phyloP scores from a whole-genome alignment of 1,140 invertebrate genomes.

The Aphelinus certus region DNA sequence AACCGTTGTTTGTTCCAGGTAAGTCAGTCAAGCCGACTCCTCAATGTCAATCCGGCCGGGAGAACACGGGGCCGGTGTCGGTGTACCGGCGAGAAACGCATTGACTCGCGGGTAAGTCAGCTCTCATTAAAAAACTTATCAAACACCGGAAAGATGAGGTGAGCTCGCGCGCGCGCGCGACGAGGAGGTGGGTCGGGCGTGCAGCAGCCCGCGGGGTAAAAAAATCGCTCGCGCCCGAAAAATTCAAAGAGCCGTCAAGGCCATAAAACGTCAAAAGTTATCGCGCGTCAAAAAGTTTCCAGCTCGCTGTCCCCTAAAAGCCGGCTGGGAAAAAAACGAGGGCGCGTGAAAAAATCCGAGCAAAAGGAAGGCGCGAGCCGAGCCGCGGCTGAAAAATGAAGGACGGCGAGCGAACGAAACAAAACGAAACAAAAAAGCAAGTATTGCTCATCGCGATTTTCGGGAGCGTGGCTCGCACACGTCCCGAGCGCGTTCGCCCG shows the following conservation, averaged over 20 bases:
- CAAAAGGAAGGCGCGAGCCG: not conserved
- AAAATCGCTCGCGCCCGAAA: slow-evolving; percentile 3
- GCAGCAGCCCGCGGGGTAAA: not conserved
- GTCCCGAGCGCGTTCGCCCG: slow-evolving; percentile 45
- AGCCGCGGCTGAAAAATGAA: slow-evolving; percentile 3
- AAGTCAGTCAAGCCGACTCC: slow-evolving; percentile 21
- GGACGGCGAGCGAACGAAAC: slow-evolving; percentile 20
- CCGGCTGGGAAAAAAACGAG: not conserved
- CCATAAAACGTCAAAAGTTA: slow-evolving; percentile 40
- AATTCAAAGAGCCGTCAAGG: slow-evolving; percentile 34
- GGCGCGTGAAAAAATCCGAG: not conserved
- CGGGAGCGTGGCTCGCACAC: slow-evolving; percentile 1
- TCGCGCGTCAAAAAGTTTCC: slow-evolving; percentile 40
- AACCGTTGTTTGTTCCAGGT: slow-evolving; percentile 27
- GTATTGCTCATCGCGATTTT: slow-evolving; percentile 23
- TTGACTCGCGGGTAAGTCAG: slow-evolving; percentile 32
- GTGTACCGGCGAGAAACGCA: slow-evolving; percentile 18
- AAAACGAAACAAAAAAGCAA: slow-evolving; percentile 17
- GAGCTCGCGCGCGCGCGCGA: not conserved
- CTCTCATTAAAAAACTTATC: slow-evolving; percentile 37
- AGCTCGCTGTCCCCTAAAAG: slow-evolving; percentile 24
- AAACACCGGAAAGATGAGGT: not conserved
- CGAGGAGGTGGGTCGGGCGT: not conserved
- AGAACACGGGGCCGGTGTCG: not conserved
- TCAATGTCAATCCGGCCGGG: not conserved